These are phyloP conservation scores for Ammospiza nelsoni DNA, from an alignment of 2,113 vertebrate genomes.

Conservation along the genomic window DNA sequence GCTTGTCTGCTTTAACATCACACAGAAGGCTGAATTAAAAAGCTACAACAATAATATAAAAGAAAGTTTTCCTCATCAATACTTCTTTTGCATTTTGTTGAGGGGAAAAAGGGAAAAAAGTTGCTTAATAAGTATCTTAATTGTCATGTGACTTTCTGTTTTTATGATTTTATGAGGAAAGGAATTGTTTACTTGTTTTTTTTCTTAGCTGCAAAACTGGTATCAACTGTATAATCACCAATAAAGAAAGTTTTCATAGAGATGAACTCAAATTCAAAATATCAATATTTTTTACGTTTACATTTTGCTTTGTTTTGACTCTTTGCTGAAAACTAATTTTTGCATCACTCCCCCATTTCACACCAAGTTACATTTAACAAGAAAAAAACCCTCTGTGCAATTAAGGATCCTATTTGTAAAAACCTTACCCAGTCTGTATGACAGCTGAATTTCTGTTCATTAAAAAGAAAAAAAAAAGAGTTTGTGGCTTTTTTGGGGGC, in stretches of 20 bases:
- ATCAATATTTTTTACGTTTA: not conserved
- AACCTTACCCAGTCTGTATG: not conserved
- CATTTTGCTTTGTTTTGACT: not conserved
- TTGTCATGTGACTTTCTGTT: accelerated
- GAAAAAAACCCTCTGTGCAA: not conserved
- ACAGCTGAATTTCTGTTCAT: not conserved
- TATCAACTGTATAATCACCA: too few relatives aligned
- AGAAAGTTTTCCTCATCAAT: not conserved
- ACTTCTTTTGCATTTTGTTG: not conserved
- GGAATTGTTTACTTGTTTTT: not conserved
- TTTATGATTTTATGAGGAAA: not conserved
- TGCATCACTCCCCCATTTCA: not conserved
- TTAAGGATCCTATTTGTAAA: not conserved
- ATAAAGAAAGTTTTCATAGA: not conserved
- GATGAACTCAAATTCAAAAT: not conserved
- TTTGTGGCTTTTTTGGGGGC: accelerated
- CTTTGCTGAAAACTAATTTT: not conserved
- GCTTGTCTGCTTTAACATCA: not conserved
- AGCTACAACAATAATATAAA: not conserved
- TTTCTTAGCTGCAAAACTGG: not conserved
- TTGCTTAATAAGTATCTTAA: too few relatives aligned
- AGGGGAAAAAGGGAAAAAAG: accelerated
- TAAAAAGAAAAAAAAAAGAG: too few relatives aligned
- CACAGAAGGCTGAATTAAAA: not conserved
- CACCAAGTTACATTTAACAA: not conserved